Base-by-base conservation (phyloP, 2,113 vertebrate genomes). In the Petroica traversi region DNA sequence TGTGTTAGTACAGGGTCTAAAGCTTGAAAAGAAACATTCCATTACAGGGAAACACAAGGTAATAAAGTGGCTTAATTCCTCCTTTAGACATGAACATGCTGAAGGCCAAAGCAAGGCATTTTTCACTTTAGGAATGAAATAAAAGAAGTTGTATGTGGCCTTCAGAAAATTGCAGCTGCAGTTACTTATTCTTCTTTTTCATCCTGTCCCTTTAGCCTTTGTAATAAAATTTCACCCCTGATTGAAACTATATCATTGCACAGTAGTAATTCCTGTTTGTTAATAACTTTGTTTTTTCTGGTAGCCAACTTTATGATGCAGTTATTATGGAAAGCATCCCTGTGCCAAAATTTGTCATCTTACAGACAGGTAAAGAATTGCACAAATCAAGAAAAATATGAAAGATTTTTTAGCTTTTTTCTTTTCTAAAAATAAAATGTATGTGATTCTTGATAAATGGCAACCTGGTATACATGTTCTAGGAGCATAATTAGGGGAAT, bases 21-120 rank as follows among this genome's bases (percentile, higher is more conserved):
- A 86, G 68, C 73, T 85, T 83, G 67, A 71, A 89, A 91, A 74
- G 76, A 93, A 92, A 59, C 22, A 81, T 82, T 84, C 51, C 12
- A 17, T 89, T 74, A 69, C 61, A 80, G 48, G 48, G 45, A 88
- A 93, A 52, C 55, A 72, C 7, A 78, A 67, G 52, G 73, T 74
- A 89, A 59, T 92, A 92, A 91, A 92, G 43, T 67, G 48, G 14
- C 9, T 71, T 78, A 36, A 67, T 95, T 97, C 68, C 20, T 91
- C 16, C 45, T 84, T 66, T 82, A 68, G 64, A 75, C 28, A 8
- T 57, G 48, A 73, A 71, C 41, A 45, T 40, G 31, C 52, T 95
- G 45, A 90, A 94, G 64, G 64, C 48, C 89, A 93, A 77, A 78
- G 51, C 7, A 80, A 86, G 61, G 71, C 31, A 52, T 73, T 86